Conservation (phyloP, 2,797 vertebrate genomes). For the Coreius guichenoti region DNA sequence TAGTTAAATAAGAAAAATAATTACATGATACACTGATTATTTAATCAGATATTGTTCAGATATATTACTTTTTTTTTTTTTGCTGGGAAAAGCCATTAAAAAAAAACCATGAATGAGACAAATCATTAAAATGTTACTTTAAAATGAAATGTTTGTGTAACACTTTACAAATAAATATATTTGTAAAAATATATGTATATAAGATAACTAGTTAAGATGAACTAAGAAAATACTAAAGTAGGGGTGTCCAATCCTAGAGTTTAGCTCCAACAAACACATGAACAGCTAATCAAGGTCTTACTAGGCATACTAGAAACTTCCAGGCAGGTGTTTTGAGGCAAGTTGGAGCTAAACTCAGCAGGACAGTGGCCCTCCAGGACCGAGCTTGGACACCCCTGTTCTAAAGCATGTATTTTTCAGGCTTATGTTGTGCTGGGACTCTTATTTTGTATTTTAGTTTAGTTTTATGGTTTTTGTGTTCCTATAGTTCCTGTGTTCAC, state of each 20-base stretch:
- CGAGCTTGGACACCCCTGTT: no score
- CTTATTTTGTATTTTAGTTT: not conserved
- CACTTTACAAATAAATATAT: not conserved
- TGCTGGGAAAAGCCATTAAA: not conserved
- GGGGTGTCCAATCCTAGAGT: no score
- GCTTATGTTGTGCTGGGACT: not conserved
- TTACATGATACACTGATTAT: not conserved
- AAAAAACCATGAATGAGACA: not conserved
- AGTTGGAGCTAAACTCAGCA: no score
- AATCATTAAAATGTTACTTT: not conserved
- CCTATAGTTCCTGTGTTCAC: not conserved
- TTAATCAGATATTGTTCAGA: slow-evolving; percentile 2
- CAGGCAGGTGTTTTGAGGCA: no score
- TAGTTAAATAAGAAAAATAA: not conserved
- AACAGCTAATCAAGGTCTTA: not conserved
- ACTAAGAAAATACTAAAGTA: not conserved
- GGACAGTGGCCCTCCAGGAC: no score
- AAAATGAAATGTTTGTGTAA: not conserved
- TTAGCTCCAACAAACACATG: not conserved
- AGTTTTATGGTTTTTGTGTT: not conserved
- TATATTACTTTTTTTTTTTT: not conserved
- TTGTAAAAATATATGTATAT: not conserved
- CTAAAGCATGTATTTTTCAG: not conserved
- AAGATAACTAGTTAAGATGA: not conserved
- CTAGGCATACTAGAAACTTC: no score